Evolutionary conservation across 2,888 invertebrate genomes (phyloP).

Genomic region (Drosophila villosipedis): DNA sequence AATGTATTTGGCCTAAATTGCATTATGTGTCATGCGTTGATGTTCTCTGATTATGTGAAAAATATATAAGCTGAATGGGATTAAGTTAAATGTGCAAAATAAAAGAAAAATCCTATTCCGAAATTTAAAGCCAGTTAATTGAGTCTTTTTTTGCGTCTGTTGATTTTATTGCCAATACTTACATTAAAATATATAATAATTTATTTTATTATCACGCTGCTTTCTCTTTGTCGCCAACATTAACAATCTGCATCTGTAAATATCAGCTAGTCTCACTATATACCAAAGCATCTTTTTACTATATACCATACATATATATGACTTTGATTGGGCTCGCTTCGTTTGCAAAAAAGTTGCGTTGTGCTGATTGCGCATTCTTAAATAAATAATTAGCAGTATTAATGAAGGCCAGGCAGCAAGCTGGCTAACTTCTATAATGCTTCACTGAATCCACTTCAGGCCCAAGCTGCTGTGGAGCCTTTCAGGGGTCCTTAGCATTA

Average conservation of each 20-base stretch:
- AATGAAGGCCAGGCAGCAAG: constrained; percentile 36
- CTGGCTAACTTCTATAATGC: constrained; percentile 39
- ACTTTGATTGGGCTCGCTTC: neutral
- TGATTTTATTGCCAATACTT: neutral
- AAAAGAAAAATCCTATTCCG: neutral
- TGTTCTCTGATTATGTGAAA: neutral
- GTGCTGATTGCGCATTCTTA: constrained; percentile 30
- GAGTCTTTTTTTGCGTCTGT: neutral
- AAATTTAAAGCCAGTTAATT: neutral
- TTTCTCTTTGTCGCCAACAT: neutral
- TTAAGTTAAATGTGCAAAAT: neutral
- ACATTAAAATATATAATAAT: neutral
- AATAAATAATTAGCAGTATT: constrained; percentile 49
- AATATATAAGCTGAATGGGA: constrained; percentile 4
- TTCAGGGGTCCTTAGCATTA: neutral
- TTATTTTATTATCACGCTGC: neutral
- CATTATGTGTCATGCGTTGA: constrained; percentile 39
- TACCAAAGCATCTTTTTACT: neutral
- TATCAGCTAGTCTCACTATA: neutral
- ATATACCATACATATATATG: constrained; percentile 1
- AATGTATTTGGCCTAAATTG: constrained; percentile 51
- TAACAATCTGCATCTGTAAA: neutral
- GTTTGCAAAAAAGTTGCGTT: constrained; percentile 3
- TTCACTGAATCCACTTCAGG: constrained; percentile 21
- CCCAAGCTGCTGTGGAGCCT: constrained; percentile 5